Evolutionary conservation across 2,888 invertebrate genomes (phyloP).

Genomic region (Serrognathus titanus): DNA sequence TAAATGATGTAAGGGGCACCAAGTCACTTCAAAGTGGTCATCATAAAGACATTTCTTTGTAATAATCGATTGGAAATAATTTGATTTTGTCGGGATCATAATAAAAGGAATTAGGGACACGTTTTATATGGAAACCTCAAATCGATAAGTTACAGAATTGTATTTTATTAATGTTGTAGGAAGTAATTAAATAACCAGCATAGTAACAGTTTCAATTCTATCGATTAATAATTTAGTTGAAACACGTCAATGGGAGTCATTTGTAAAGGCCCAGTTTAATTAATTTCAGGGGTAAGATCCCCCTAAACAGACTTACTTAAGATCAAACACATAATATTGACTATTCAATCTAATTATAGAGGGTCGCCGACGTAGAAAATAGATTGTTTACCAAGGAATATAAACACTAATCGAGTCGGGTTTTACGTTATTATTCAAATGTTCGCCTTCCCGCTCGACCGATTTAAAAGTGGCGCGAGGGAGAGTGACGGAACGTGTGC

Average conservation of each 20-base stretch:
- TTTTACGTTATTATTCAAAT: background rate
- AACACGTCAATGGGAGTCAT: background rate
- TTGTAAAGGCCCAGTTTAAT: background rate
- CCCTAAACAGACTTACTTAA: constrained; percentile 11
- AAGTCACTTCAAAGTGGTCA: no score
- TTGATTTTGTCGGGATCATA: no score
- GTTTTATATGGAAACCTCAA: no score
- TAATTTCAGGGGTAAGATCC: background rate
- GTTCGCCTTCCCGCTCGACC: background rate
- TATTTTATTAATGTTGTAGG: no score
- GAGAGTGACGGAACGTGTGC: constrained; percentile 1
- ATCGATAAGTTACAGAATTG: no score
- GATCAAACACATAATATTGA: constrained; percentile 20
- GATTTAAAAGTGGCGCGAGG: background rate
- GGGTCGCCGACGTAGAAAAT: constrained; percentile 22
- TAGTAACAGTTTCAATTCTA: no score
- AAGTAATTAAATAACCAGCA: no score
- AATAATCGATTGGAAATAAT: no score
- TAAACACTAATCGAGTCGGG: background rate
- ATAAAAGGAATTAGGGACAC: no score
- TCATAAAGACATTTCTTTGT: no score
- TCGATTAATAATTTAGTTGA: no score
- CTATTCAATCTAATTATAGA: constrained; percentile 23
- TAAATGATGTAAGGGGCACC: no score
- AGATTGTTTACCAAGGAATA: constrained; percentile 13